Base-by-base conservation (phyloP, 2,888 invertebrate genomes). In the Blomia tropicalis region DNA sequence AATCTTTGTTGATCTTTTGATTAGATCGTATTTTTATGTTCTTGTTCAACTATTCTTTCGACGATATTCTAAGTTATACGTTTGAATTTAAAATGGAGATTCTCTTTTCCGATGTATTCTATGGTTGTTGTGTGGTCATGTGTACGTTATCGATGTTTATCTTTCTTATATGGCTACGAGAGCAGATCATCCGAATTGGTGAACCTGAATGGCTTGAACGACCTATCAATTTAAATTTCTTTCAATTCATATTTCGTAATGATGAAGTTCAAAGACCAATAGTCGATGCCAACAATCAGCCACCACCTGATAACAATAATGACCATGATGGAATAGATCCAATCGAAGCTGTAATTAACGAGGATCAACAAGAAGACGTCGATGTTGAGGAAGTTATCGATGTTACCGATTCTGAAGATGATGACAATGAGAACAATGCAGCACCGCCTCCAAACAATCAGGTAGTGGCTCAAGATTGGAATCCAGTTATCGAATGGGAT, bases 111-210 rank as follows among this genome's bases (percentile, higher is more conserved):
- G 98, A 98, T 76, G 87, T 92, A 65, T 87, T 93, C 72, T 90
- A 92, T 66, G 98, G 95, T 17, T 90, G 88, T 74, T 87, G 95
- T 75, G 93, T 98, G 36, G 93, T 98, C 14, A 87, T 88, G 2
- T 92, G 95, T 72, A 96, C 96, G 1, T 75, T 96, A 63, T 85
- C 92, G 73, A 88, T 90, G 0, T 98, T 98, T 72, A 93, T 98
- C 70, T 92, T 93, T 4, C 76, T 96, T 54, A 90, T 98, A 3
- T 98, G 98, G 96, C 77, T 98, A 58, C 77, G 96, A 67, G 98
- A 98, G 75, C 98, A 98, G 76, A 95, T 98, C 65, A 79, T 96
- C 70, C 90, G 93, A 72, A 95, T 93, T 1, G 95, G 93, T 30
- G 95, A 92, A 0, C 93, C 93, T 0, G 93, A 93, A 70, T 95